These are phyloP conservation scores for Mastacembelus armatus DNA, from an alignment of 2,797 vertebrate species.

Conservation along the genomic window DNA sequence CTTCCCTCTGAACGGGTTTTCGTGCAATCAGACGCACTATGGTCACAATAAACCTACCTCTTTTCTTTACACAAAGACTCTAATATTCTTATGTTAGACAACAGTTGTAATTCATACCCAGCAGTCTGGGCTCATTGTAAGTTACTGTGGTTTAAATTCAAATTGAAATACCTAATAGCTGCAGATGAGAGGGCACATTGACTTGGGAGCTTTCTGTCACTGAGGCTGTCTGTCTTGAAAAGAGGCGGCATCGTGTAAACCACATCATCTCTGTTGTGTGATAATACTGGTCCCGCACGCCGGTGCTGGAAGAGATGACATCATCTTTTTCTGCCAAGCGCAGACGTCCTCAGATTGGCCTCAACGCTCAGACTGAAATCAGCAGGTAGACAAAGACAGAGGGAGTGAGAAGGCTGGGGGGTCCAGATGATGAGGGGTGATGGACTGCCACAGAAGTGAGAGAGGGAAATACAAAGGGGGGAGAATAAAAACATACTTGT, in stretches of 20 bases:
- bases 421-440: constrained; percentile 63
- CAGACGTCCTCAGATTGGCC: constrained; percentile 73
- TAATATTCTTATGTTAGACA: not conserved
- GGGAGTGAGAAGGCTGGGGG: constrained; percentile 37
- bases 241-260: constrained; percentile 51
- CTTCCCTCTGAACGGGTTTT: not conserved
- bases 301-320: constrained; percentile 76
- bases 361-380: constrained; percentile 57
- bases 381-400: constrained; percentile 74
- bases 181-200: constrained; percentile 7
- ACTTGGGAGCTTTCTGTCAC: constrained; percentile 18
- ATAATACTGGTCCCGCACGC: constrained; percentile 51
- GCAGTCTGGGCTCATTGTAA: not conserved
- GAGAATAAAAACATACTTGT: not conserved
- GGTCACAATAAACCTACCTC: not conserved
- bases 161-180: constrained; percentile 6
- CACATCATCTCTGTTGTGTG: constrained; percentile 44
- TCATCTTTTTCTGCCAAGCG: constrained; percentile 74
- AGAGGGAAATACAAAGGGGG: not conserved
- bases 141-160: constrained; percentile 17
- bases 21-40: not conserved
- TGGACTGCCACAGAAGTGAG: constrained; percentile 15
- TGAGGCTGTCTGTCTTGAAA: constrained; percentile 46
- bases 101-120: no score
- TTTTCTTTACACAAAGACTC: not conserved